Base-by-base conservation (phyloP, 2,888 invertebrate genomes). In the Patella ulyssiponensis region DNA sequence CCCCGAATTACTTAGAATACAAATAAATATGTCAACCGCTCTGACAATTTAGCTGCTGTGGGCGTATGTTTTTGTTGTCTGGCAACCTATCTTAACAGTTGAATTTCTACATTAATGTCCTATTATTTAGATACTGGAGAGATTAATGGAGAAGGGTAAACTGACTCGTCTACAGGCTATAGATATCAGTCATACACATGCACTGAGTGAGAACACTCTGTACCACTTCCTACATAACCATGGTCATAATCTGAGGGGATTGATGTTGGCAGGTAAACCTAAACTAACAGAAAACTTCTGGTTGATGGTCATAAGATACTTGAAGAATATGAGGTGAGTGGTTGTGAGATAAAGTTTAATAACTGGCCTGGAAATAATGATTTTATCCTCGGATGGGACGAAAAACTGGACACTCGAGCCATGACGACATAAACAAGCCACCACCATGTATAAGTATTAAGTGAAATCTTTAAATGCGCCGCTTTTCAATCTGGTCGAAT, bases 261-360 rank as follows among this genome's bases (percentile, higher is more conserved):
- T 98, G 69, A 95, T 95, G 80, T 93, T 98, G 52, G 96, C 97
- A 78, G 98, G 99, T 71, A 99, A 99, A 95, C 96, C 98, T 0
- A 98, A 99, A 91, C 96, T 99, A 86, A 98, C 98, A 0, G 99
- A 99, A 93, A 97, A 98, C 90, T 94, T 99, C 84, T 99, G 99
- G 98, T 96, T 97, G 93, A 96, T 96, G 86, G 96, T 98, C 82
- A 93, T 99, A 83, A 97, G 98, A 1, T 95, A 97, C 82, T 93
- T 99, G 74, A 95, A 95, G 79, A 98, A 98, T 90, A 96, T 97
- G 85, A 97, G 95, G 99, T 98, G 90, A 92, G 86, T 79, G 7
- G 1, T 7, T 20, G 12, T 58, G 12, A 3, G 53, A n/a, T 69
- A 1, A 52, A 17, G 5, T 17, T 64, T 20, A n/a, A 17, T n/a